Conservation (phyloP, 2,888 invertebrate genomes). For the Stenurella melanura region DNA sequence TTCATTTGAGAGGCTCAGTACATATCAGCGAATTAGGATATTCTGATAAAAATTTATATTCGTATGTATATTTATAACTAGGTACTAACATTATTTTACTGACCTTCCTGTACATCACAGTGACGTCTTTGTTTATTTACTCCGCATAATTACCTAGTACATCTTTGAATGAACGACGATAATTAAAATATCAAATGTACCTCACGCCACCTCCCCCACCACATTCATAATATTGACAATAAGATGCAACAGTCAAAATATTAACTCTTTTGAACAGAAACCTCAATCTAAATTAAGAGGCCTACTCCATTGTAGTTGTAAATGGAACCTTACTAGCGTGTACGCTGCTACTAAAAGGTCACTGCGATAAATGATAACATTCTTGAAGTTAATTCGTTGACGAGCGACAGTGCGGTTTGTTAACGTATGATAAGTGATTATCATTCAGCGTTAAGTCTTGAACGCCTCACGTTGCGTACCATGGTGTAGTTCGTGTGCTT, state of each 20-base stretch:
- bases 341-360: conserved; percentile 51
- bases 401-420: not conserved
- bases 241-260: not conserved
- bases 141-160: not conserved
- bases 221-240: not conserved
- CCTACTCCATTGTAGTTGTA: not conserved
- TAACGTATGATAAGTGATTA: conserved; percentile 11
- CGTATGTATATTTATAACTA: not conserved
- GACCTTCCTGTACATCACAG: not conserved
- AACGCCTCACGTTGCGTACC: conserved; percentile 9
- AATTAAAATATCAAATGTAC: not conserved
- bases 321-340: conserved; percentile 12
- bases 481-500: conserved; percentile 10
- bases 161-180: not conserved
- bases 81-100: not conserved
- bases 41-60: not conserved
- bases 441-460: conserved; percentile 10
- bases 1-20: too few relatives aligned
- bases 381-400: conserved; percentile 50
- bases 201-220: not conserved
- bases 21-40: too few relatives aligned
- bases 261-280: not conserved
- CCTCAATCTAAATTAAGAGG: not conserved
- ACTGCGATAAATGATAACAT: conserved; percentile 54
- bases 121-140: not conserved